Percentiles rank a stretch among this genome's conserved stretches.
These are phyloP conservation scores for Periplaneta americana DNA, from an alignment of 1,140 invertebrate genomes.

Conservation along the genomic window DNA sequence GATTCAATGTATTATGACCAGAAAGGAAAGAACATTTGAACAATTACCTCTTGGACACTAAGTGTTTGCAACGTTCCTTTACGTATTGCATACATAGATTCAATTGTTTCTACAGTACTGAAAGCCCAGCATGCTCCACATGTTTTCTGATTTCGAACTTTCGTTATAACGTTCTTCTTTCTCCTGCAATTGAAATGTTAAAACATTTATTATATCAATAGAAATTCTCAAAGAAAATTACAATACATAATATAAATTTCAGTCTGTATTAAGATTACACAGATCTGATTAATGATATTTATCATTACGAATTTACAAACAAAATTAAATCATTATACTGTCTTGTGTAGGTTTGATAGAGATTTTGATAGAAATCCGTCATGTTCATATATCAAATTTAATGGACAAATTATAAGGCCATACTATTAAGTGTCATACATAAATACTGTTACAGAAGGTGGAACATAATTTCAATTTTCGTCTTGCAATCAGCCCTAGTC, in stretches of 20 bases:
- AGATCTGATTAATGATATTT: background rate
- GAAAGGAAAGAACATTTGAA: no score
- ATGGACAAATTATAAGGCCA: background rate
- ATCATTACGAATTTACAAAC: background rate
- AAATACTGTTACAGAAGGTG: no score
- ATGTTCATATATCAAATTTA: background rate
- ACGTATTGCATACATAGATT: constrained; percentile 69
- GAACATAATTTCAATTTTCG: no score
- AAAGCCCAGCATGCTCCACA: constrained; percentile 90
- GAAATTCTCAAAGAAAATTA: background rate
- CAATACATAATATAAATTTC: background rate
- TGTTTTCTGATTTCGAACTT: constrained; percentile 63
- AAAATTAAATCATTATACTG: background rate
- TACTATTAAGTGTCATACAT: no score
- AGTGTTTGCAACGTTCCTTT: constrained; percentile 52
- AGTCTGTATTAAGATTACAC: background rate
- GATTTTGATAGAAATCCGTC: background rate
- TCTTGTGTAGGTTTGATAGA: background rate
- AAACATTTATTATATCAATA: background rate
- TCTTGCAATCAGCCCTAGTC: no score
- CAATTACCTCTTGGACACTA: constrained; percentile 66
- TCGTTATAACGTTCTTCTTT: constrained; percentile 57
- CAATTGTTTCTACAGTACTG: constrained; percentile 68
- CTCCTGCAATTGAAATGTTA: constrained; percentile 45
- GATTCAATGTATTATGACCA: no score